Conservation (phyloP, 2,797 vertebrate genomes). For the Myiotriccus ornatus region DNA sequence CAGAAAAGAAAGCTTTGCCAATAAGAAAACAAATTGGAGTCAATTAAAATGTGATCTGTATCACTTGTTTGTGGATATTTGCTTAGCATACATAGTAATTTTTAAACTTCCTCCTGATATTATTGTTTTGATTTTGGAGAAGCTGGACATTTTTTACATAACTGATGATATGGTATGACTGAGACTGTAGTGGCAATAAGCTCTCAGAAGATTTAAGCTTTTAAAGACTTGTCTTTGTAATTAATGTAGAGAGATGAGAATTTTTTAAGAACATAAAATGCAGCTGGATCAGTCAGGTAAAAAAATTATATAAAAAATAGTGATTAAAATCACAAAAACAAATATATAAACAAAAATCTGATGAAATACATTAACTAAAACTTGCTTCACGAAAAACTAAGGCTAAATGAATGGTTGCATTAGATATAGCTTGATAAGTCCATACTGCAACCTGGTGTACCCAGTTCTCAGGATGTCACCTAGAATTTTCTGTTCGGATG, state of each 20-base stretch:
- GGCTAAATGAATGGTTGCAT: not conserved
- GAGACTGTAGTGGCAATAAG: fast-evolving
- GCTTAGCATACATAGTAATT: not conserved
- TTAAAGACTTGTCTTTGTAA: not conserved
- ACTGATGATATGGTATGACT: not conserved
- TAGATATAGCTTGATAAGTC: fast-evolving
- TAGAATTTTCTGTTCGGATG: not conserved
- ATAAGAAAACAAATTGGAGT: conserved; percentile 1
- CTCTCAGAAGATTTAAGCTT: not conserved
- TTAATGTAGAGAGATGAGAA: not conserved
- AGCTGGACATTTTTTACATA: not conserved
- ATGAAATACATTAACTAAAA: not conserved
- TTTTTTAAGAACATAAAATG: not conserved
- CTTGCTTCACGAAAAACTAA: not conserved
- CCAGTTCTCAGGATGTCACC: not conserved
- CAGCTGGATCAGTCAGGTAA: not conserved
- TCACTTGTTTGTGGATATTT: not conserved
- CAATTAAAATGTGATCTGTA: not conserved
- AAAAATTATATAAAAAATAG: not conserved
- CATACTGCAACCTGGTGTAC: not conserved
- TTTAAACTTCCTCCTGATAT: not conserved
- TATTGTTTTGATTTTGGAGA: not conserved
- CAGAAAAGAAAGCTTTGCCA: not conserved
- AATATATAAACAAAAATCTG: not conserved
- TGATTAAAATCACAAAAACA: not conserved